Base-by-base conservation (phyloP, 2,113 vertebrate species). In the Triplophysa tibetana region DNA sequence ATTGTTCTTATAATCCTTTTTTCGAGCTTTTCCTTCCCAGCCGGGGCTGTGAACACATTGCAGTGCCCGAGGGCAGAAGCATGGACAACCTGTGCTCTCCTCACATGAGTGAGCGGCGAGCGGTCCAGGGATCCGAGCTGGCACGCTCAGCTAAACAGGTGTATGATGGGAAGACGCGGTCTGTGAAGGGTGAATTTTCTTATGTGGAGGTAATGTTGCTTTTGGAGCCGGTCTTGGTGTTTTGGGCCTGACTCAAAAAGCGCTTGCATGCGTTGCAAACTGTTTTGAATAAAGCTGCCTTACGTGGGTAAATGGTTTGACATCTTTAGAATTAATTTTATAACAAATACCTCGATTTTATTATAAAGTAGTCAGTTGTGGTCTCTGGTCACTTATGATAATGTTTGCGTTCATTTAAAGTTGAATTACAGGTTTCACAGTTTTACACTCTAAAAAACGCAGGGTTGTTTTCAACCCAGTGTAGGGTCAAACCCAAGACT, bases 61-160 rank as follows among this genome's bases (percentile, higher is more conserved):
- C 81, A 79, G 86, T 85, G 93, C 93, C 92, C 81, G 90, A 88
- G 91, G 92, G 91, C 90, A 91, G 87, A 67, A 76, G 86, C 83
- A 88, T 89, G 92, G 90, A 90, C 93, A 93, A 92, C 90, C 91
- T 93, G 92, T 82, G 83, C 89, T 83, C 86, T 90, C 86, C 89
- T 88, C 91, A 92, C 91, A 92, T 92, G 91, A 90, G 88, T 91
- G 92, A 91, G 87, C 92, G 92, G 89, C 85, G 90, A 86, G 89
- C 77, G 89, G 77, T 79, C 70, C 75, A 86, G 89, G 56, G 88
- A 86, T 83, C 88, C 87, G 89, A 88, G 89, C 92, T 93, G 92
- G 91, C 92, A 93, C 87, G 68, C 89, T 82, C 88, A 87, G 88
- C 89, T 89, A 91, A 91, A 92, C 92, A 93, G 92, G 92, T 93